A percentile compares a stretch with the other conserved stretches of the same genome.
Evolutionary conservation across 2,113 vertebrate genomes (phyloP).

Genomic region (Microtus oregoni): DNA sequence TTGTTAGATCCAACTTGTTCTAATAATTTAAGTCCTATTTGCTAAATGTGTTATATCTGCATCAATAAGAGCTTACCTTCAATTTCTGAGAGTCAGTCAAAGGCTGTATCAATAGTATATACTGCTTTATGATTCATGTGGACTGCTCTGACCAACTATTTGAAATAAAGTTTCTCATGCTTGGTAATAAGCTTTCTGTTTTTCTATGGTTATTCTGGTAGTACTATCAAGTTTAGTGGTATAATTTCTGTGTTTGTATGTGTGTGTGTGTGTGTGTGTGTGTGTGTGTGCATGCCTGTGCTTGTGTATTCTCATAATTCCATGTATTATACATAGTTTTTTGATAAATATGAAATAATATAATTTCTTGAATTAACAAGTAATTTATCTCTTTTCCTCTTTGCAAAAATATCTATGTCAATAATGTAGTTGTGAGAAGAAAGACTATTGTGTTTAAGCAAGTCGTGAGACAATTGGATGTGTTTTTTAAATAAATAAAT

Average conservation of each 20-base stretch:
- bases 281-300: not conserved
- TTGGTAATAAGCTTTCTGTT: not conserved
- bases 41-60: not conserved
- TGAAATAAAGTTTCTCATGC: not conserved
- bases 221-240: not conserved
- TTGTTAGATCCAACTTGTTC: not conserved
- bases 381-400: not conserved
- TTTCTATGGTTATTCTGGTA: not conserved
- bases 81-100: not conserved
- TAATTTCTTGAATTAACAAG: not conserved
- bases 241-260: not conserved
- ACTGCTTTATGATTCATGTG: not conserved
- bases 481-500: not conserved
- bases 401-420: not conserved
- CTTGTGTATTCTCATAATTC: not conserved
- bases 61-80: not conserved
- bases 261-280: not conserved
- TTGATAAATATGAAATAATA: not conserved
- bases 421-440: not conserved
- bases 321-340: not conserved
- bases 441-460: not conserved
- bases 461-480: not conserved
- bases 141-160: not conserved
- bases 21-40: not conserved
- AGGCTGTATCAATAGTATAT: not conserved